Evolutionary conservation across 2,797 vertebrate genomes (phyloP).

Genomic region (Mormyrops boulengeri): DNA sequence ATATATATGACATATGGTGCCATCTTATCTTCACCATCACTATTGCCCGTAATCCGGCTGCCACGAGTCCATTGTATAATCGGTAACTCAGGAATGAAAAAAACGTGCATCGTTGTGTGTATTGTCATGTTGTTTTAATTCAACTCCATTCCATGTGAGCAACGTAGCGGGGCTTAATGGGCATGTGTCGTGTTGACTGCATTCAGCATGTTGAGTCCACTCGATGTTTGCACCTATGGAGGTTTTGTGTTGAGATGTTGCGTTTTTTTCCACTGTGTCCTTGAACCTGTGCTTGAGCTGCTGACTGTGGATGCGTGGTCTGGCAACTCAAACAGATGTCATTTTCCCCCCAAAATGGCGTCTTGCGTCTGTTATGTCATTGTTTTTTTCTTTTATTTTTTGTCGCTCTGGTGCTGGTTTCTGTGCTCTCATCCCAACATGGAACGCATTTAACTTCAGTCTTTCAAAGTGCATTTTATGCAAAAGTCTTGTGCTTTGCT

Average conservation of each 20-base stretch:
- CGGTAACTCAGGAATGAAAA: conserved; percentile 53
- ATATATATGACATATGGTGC: conserved; percentile 52
- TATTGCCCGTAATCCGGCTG: conserved; percentile 47
- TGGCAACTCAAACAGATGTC: conserved; percentile 93
- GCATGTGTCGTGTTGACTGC: conserved; percentile 85
- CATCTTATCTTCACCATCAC: conserved; percentile 45
- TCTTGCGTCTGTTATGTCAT: conserved; percentile 66
- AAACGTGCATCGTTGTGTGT: conserved; percentile 25
- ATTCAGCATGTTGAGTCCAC: conserved; percentile 91
- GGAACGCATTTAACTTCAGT: conserved; percentile 68
- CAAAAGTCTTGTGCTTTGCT: conserved; percentile 71
- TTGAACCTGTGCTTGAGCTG: conserved; percentile 85
- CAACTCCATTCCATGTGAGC: conserved; percentile 49
- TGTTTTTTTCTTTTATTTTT: neutral
- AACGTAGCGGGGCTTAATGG: conserved; percentile 61
- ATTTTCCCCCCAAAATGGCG: conserved; percentile 85
- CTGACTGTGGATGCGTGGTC: conserved; percentile 68
- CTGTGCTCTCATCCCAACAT: conserved; percentile 77
- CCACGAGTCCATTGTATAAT: conserved; percentile 72
- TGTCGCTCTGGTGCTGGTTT: conserved; percentile 51
- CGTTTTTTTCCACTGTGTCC: conserved; percentile 70
- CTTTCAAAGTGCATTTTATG: conserved; percentile 79
- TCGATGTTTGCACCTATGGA: conserved; percentile 81
- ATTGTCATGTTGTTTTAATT: conserved; percentile 43
- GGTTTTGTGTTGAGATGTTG: conserved; percentile 74